phyloP scores from a whole-genome alignment of 2,888 invertebrate genomes.

The Philonicus albiceps region DNA sequence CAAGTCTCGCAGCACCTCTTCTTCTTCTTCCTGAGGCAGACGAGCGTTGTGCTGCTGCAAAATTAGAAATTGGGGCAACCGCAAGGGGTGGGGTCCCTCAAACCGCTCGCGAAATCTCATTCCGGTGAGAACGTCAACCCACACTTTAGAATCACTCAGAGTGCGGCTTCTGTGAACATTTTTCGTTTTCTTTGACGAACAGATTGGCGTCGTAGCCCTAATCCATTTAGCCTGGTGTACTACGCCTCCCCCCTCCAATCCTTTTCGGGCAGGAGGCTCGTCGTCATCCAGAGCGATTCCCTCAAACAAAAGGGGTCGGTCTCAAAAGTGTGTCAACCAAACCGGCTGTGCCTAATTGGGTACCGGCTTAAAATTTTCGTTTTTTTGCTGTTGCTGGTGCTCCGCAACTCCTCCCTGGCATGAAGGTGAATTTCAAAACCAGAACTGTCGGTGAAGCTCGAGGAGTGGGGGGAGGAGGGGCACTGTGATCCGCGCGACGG shows the following conservation, averaged over 20 bases:
- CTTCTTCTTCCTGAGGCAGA: background rate
- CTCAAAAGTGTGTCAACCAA: conserved; percentile 1
- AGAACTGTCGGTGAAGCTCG: background rate
- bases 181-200: background rate
- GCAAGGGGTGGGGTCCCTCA: background rate
- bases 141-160: background rate
- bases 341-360: conserved; percentile 9
- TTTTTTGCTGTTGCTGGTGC: background rate
- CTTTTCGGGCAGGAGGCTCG: background rate
- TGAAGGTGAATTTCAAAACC: background rate
- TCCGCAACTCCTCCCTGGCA: background rate
- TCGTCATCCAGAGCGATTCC: background rate
- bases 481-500: conserved; percentile 1
- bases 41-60: background rate
- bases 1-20: background rate
- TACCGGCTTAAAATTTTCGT: conserved; percentile 18
- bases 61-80: background rate
- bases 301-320: background rate
- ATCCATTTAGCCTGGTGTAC: background rate
- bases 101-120: background rate
- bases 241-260: too few relatives aligned
- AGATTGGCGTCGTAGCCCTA: background rate
- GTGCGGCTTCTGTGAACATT: background rate
- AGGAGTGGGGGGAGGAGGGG: too few relatives aligned
- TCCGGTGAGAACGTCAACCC: background rate